These are phyloP conservation scores for Poeciliopsis retropinna DNA, from an alignment of 2,113 vertebrate genomes.

Conservation along the genomic window DNA sequence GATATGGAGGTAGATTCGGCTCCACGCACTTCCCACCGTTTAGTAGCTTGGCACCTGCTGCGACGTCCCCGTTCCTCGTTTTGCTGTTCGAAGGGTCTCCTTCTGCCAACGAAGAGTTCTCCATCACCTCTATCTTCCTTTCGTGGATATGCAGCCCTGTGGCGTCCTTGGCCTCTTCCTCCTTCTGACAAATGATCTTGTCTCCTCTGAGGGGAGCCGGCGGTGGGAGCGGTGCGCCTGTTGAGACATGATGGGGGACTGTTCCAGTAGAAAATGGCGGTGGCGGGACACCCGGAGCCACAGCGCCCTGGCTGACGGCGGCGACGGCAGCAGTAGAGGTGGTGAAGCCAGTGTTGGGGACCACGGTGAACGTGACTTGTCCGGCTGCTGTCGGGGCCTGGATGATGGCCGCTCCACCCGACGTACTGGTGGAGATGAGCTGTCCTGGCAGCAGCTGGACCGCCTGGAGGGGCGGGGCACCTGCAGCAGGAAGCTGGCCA, in stretches of 20 bases:
- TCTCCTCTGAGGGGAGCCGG: constrained; percentile 94
- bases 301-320: constrained; percentile 89
- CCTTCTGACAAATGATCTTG: constrained; percentile 99
- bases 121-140: constrained; percentile 98
- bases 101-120: constrained; percentile 92
- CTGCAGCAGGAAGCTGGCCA: constrained; percentile 85
- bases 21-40: constrained; percentile 97
- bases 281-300: constrained; percentile 84
- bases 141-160: constrained; percentile 98
- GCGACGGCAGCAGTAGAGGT: constrained; percentile 86
- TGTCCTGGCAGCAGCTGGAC: constrained; percentile 95
- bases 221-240: constrained; percentile 75
- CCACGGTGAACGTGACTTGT: constrained; percentile 98
- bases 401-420: constrained; percentile 91
- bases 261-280: constrained; percentile 82
- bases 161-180: constrained; percentile 99
- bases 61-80: constrained; percentile 94
- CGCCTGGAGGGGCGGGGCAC: constrained; percentile 85
- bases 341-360: constrained; percentile 96
- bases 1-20: constrained; percentile 98
- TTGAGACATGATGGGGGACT: constrained; percentile 69
- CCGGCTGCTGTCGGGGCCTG: constrained; percentile 89
- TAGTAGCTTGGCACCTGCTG: constrained; percentile 90
- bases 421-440: constrained; percentile 89
- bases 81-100: constrained; percentile 80